These are phyloP conservation scores for Gobio occitaniae DNA, from an alignment of 2,797 vertebrate species.

Conservation along the genomic window DNA sequence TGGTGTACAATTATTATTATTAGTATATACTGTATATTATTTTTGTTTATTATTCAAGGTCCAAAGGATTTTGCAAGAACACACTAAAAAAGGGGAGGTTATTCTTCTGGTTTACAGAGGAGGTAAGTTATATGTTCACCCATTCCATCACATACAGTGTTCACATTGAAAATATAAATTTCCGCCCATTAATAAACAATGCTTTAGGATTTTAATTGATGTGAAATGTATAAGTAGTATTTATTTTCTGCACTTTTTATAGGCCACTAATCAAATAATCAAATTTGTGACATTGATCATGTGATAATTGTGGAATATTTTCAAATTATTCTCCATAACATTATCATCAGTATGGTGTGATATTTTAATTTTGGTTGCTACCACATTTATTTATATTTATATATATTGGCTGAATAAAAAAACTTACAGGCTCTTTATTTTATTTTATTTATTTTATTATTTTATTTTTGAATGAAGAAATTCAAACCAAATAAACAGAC, in stretches of 20 bases:
- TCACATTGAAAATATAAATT: background rate
- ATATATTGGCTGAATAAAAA: background rate
- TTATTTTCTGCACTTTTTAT: background rate
- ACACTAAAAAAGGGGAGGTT: slow-evolving; percentile 82
- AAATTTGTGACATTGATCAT: too few relatives aligned
- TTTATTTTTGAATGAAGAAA: too few relatives aligned
- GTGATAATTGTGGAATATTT: too few relatives aligned
- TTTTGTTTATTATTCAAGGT: slow-evolving; percentile 69
- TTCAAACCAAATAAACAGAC: background rate
- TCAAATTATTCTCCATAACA: too few relatives aligned
- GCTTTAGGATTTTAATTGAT: background rate
- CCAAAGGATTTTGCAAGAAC: slow-evolving; percentile 82
- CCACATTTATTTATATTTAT: too few relatives aligned
- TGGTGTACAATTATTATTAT: background rate
- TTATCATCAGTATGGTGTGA: too few relatives aligned
- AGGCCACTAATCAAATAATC: background rate
- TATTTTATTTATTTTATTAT: too few relatives aligned
- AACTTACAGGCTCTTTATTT: background rate
- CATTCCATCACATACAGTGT: background rate
- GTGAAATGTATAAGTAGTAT: background rate
- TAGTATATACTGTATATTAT: background rate
- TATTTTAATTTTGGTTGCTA: too few relatives aligned
- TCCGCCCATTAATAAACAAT: background rate
- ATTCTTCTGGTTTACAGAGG: slow-evolving; percentile 81
- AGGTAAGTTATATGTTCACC: slow-evolving; percentile 64